Base-by-base conservation (phyloP, 2,888 invertebrate genomes). In the Tipula unca region DNA sequence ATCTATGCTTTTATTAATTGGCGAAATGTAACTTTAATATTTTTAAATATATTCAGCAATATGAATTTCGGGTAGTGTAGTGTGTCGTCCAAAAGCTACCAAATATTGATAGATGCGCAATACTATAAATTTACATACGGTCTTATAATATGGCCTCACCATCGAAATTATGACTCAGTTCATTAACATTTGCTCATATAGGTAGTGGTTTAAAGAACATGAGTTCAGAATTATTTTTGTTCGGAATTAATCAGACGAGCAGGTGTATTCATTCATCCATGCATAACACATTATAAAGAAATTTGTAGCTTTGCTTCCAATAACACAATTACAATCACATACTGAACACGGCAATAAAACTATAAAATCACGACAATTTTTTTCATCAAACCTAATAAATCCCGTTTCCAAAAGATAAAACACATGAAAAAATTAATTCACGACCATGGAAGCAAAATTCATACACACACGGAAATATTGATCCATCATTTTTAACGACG, bases 401-500 rank as follows among this genome's bases (percentile, higher is more conserved):
- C 3, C 48, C n/a, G n/a, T n/a, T 48, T 48, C n/a, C n/a, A n/a
- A n/a, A 48, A 3, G 39, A 39, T 48, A 6, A 39, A 39, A 25
- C 17, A n/a, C 48, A 69, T 5, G 69, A 48, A 69, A 83, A 83
- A 32, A 32, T 83, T 83, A n/a, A n/a, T 32, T 83, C 83, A 83
- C 32, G 35, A 83, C 17, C 83, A 69, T 69, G 69, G 83, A 83
- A 83, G 83, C 83, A 83, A 29, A 83, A 20, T 85, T 85, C 20
- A 6, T 32, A 83, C 10, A 20, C 69, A 69, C 36, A 85, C 2
- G 29, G 25, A 85, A 82, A 29, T 54, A 84, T 85, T 35, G 83
- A 85, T 85, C 85, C 32, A 85, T 20, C 17, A 85, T 69, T 25
- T 69, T 69, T 25, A 85, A 39, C 20, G 85, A 86, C 84, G 82